Conservation (phyloP, 1,140 invertebrate genomes). For the Vanessa atalanta region DNA sequence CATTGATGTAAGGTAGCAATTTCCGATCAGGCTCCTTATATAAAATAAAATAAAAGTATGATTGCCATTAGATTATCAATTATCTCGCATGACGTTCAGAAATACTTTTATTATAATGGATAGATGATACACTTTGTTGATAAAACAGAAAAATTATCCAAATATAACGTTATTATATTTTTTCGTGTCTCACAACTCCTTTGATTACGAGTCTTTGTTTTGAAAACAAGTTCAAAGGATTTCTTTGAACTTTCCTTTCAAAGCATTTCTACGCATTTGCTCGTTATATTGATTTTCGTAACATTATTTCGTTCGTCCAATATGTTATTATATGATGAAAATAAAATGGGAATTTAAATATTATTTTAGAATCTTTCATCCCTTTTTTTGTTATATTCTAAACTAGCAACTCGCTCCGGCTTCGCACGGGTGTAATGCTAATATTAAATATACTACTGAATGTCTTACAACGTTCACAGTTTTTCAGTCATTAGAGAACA, state of each 20-base stretch:
- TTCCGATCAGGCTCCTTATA: no score
- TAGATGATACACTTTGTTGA: not conserved
- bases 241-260: slow-evolving; percentile 32
- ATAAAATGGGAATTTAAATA: not conserved
- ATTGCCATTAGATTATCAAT: no score
- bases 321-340: not conserved
- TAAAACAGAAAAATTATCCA: not conserved
- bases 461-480: no score
- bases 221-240: slow-evolving; percentile 26
- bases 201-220: slow-evolving; percentile 29
- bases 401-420: no score
- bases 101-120: no score
- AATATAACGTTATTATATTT: slow-evolving; percentile 9
- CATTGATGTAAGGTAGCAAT: no score
- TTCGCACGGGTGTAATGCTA: no score
- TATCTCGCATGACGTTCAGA: no score
- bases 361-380: not conserved
- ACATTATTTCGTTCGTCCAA: not conserved
- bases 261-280: slow-evolving; percentile 26
- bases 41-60: no score
- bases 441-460: no score
- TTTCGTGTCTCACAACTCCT: slow-evolving; percentile 5
- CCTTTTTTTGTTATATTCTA: no score
- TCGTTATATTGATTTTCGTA: slow-evolving; percentile 19
- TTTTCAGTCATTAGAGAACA: no score